Conservation (phyloP, 92 coral and sea anemone genomes). For the Anthopleura xanthogrammica region DNA sequence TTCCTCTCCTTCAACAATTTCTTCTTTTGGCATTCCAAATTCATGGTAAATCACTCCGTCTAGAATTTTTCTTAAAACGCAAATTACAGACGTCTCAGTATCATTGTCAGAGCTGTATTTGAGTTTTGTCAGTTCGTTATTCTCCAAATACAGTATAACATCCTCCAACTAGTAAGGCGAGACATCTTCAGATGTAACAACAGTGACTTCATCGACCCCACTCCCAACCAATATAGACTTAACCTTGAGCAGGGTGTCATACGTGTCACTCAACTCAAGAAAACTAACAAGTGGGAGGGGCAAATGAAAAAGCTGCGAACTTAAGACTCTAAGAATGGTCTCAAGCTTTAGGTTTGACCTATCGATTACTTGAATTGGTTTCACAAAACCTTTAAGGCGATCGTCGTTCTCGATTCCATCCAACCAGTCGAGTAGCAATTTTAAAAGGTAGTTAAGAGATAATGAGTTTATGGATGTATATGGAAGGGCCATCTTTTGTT, state of each 20-base stretch:
- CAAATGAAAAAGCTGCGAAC: conserved; percentile 4
- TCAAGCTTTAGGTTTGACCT: not conserved
- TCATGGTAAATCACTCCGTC: conserved; percentile 2
- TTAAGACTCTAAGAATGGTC: conserved; percentile 1
- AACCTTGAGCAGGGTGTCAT: not conserved
- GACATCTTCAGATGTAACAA: conserved; percentile 1
- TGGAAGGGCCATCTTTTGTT: conserved; percentile 37
- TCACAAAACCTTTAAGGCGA: not conserved
- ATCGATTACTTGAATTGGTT: conserved; percentile 11
- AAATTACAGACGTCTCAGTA: not conserved
- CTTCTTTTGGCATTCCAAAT: not conserved
- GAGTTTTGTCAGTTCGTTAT: conserved; percentile 5
- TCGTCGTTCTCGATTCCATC: not conserved
- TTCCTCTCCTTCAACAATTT: not conserved
- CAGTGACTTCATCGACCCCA: not conserved
- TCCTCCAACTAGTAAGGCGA: conserved; percentile 17
- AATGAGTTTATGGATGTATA: conserved; percentile 31
- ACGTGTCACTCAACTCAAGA: not conserved
- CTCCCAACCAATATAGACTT: conserved; percentile 3
- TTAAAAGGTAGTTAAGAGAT: conserved; percentile 29
- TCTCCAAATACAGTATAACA: conserved; percentile 7
- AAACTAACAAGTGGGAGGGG: conserved; percentile 8
- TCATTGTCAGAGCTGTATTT: not conserved
- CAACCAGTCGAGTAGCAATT: conserved; percentile 32
- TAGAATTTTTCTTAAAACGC: not conserved